A percentile compares a stretch with the other conserved stretches of the same genome.
phyloP scores from a whole-genome alignment of 2,113 vertebrate genomes.

The Sapajus apella region DNA sequence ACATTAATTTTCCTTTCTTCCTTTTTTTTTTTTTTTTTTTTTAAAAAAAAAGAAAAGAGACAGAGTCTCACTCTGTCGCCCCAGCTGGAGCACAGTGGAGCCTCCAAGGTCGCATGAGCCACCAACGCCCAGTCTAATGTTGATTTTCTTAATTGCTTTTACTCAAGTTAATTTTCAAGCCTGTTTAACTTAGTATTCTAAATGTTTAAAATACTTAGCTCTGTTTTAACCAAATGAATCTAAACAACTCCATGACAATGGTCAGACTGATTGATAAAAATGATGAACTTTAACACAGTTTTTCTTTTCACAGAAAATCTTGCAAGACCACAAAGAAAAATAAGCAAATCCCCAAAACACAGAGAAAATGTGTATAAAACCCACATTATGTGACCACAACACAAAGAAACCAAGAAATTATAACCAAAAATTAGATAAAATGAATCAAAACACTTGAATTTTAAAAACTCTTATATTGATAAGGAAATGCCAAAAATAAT shows the following conservation, averaged over 20 bases:
- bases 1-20: neutral
- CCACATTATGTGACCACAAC: neutral
- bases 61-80: too few species aligned
- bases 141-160: neutral
- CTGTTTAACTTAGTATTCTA: neutral
- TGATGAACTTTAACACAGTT: neutral
- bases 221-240: constrained; percentile 6
- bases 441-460: constrained; percentile 14
- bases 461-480: constrained; percentile 9
- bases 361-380: neutral
- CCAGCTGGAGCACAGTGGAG: too few species aligned
- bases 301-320: neutral
- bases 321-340: neutral
- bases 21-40: too few species aligned
- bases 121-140: too few species aligned
- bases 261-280: neutral
- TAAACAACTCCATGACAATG: constrained; percentile 2
- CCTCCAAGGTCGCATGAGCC: too few species aligned
- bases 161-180: neutral
- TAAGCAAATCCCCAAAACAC: neutral
- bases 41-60: too few species aligned
- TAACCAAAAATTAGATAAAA: neutral
- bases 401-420: constrained; percentile 21
- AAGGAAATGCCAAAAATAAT: constrained; percentile 14
- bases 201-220: neutral